A percentile compares a stretch with the other conserved stretches of the same genome.
phyloP scores from a whole-genome alignment of 2,113 vertebrate genomes.

The Felis chaus region DNA sequence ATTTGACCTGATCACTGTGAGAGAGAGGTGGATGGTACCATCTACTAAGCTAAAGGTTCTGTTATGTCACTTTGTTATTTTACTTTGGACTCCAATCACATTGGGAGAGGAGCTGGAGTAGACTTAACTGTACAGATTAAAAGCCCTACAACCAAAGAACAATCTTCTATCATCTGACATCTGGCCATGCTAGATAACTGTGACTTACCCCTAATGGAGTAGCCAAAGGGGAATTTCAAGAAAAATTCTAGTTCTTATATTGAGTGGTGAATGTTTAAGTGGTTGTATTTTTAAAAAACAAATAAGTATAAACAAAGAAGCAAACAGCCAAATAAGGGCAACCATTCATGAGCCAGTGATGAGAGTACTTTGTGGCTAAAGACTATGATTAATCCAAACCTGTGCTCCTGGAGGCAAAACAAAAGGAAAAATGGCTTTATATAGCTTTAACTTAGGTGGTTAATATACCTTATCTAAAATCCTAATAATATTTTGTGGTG shows the following conservation, averaged over 20 bases:
- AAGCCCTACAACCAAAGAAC: background rate
- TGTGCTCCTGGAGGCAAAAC: background rate
- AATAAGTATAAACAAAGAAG: background rate
- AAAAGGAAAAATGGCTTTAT: background rate
- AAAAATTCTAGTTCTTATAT: background rate
- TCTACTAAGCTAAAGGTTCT: background rate
- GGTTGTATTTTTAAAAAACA: background rate
- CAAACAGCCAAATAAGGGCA: background rate
- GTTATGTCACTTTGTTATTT: background rate
- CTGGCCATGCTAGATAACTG: background rate
- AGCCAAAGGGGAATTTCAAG: background rate
- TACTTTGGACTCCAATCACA: background rate
- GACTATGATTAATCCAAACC: background rate
- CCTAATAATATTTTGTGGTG: background rate
- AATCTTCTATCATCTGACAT: background rate
- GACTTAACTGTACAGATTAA: background rate
- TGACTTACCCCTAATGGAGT: background rate
- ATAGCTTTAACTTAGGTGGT: background rate
- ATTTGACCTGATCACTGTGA: background rate
- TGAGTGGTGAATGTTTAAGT: background rate
- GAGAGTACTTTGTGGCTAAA: background rate
- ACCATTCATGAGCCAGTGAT: background rate
- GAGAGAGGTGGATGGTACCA: background rate
- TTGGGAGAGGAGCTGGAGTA: background rate
- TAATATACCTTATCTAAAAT: background rate